These are phyloP conservation scores for Proctacanthus coquilletti DNA, from an alignment of 1,140 invertebrate species.

Conservation along the genomic window DNA sequence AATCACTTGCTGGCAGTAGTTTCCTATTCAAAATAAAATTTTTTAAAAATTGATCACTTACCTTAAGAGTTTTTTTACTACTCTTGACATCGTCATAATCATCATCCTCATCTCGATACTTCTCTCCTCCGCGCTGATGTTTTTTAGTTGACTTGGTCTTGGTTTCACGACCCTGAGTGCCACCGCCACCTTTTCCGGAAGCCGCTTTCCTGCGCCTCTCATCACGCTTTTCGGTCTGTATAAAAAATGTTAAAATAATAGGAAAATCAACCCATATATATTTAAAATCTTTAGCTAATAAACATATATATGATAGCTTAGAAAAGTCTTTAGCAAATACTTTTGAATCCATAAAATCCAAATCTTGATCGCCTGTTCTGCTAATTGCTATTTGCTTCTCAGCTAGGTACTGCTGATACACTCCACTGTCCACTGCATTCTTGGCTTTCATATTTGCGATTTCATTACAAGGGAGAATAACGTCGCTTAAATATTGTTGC, in stretches of 20 bases:
- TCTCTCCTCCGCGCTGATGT: slow-evolving; percentile 35
- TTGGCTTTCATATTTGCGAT: slow-evolving; percentile 58
- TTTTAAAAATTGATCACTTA: neutral
- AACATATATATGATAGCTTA: no score
- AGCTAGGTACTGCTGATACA: slow-evolving; percentile 43
- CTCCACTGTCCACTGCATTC: slow-evolving; percentile 48
- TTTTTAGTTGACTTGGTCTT: slow-evolving; percentile 91
- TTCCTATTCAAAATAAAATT: no score
- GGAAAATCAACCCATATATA: no score
- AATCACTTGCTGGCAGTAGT: no score
- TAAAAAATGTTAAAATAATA: slow-evolving; percentile 30
- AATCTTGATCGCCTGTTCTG: slow-evolving; percentile 10
- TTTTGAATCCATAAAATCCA: slow-evolving; percentile 7
- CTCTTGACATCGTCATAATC: slow-evolving; percentile 46
- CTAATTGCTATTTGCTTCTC: slow-evolving; percentile 38
- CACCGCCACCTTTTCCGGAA: slow-evolving; percentile 74
- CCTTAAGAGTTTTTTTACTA: no score
- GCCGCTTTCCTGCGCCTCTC: slow-evolving; percentile 77
- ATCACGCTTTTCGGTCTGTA: slow-evolving; percentile 62
- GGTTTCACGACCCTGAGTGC: slow-evolving; percentile 83
- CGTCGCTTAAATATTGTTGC: slow-evolving; percentile 49
- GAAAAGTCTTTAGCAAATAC: slow-evolving; percentile 15
- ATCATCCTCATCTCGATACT: slow-evolving; percentile 33
- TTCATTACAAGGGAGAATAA: slow-evolving; percentile 49
- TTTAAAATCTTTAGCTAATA: no score